Base-by-base conservation (phyloP, 2,113 vertebrate species). In the Potamarius usumacintae region DNA sequence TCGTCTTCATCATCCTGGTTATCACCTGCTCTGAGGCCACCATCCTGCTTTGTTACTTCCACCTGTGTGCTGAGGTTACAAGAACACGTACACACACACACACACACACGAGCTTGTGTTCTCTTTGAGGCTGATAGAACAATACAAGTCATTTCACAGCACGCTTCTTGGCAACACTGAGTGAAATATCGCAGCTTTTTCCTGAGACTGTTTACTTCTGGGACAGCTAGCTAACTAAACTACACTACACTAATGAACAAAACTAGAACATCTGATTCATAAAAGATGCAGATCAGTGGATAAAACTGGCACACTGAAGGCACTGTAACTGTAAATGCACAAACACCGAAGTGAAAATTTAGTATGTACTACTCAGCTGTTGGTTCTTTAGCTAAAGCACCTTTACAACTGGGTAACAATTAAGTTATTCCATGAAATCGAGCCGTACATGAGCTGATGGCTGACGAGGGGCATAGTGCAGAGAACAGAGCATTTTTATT, bases 21-120 rank as follows among this genome's bases (percentile, higher is more conserved):
- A 97, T 96, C 92, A 97, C 95, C 0, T 97, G 97, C 91, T 96
- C 96, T 58, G 96, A 97, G 93, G 96, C 96, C 92, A 97, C 96
- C 74, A 93, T 97, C 95, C 94, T 97, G 89, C 96, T 98, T 92
- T 96, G 97, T 91, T 96, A 97, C 93, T 97, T 97, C 93, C 95
- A 96, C 90, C 93, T 98, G 2, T 98, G 97, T 95, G 97, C 97
- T 60, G 97, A 98, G 97, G 97, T 99, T 92, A 93, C 92, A 52
- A 27, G 7, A 7, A 8, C 50, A 50, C 1, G 14, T 52, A 71
- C 74, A 65, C 78, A 25, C 60, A 20, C 11, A 78, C 5, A 71
- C 74, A 65, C 78, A 25, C 60, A 20, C 11, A 78, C 5, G 52
- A 80, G 63, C 30, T 42, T 42, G 34, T 3, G 3, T 42, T 42